Conservation (phyloP, 92 coral and sea anemone genomes). For the Parazoanthus darwini region DNA sequence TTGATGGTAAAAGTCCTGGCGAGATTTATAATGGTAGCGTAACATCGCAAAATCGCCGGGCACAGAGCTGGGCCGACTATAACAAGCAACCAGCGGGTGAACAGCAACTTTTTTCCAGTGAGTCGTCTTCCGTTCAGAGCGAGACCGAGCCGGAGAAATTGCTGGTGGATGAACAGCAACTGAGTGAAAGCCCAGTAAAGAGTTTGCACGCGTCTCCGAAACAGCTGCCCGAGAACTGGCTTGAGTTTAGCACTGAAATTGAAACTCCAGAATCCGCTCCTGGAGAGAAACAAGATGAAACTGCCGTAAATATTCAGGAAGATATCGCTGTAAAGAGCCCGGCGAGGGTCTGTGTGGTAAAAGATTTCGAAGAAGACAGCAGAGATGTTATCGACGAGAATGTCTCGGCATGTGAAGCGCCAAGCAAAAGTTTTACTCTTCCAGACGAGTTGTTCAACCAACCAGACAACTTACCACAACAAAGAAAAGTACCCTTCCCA, state of each 20-base stretch:
- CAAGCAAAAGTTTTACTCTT: not conserved
- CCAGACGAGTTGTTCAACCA: conserved; percentile 23
- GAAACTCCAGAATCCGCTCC: not conserved
- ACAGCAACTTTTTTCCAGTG: not conserved
- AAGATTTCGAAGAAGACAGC: conserved; percentile 35
- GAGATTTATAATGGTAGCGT: not conserved
- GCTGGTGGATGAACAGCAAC: not conserved
- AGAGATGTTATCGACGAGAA: conserved; percentile 16
- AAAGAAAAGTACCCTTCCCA: not conserved
- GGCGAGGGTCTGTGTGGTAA: conserved; percentile 19
- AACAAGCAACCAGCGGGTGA: not conserved
- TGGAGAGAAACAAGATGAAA: not conserved
- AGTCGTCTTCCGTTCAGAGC: conserved; percentile 10
- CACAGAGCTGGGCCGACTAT: conserved; percentile 31
- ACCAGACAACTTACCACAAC: not conserved
- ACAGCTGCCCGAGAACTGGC: conserved; percentile 28
- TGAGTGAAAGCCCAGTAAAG: conserved; percentile 23
- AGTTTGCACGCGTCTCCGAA: conserved; percentile 10
- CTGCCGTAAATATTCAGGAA: not conserved
- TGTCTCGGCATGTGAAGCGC: not conserved
- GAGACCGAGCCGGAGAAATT: conserved; percentile 10
- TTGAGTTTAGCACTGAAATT: conserved; percentile 7
- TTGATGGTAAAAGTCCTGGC: conserved; percentile 1
- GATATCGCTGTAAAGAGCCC: not conserved
- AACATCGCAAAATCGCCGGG: conserved; percentile 1